phyloP scores from a whole-genome alignment of 2,113 vertebrate genomes.

The Anoura caudifer region DNA sequence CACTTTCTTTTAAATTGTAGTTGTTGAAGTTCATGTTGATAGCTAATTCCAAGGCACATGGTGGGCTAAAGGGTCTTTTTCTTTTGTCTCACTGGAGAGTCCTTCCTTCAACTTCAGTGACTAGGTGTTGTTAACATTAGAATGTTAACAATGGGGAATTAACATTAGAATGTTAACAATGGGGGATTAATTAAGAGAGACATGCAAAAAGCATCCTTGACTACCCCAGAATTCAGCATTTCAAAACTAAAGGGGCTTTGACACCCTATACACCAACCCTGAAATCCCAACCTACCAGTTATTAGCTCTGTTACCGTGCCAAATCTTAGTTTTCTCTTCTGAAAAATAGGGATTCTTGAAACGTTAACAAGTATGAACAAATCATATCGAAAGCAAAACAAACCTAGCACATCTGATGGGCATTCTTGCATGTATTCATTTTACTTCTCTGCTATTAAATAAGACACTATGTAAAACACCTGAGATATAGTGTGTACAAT shows the following conservation, averaged over 20 bases:
- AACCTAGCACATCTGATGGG: neutral
- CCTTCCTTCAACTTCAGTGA: neutral
- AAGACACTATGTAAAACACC: neutral
- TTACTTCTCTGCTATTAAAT: neutral
- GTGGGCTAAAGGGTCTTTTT: neutral
- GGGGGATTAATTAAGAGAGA: neutral
- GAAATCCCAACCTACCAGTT: neutral
- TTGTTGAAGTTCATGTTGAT: neutral
- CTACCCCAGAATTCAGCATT: neutral
- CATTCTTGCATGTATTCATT: neutral
- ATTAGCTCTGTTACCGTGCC: neutral
- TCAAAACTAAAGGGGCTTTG: neutral
- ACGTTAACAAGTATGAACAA: neutral
- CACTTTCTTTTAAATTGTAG: neutral
- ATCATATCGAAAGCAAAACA: neutral
- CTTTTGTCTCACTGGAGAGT: neutral
- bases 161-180: neutral
- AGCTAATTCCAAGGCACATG: fast-evolving
- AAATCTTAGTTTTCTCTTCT: neutral
- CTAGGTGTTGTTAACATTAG: neutral
- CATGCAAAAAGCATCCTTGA: neutral
- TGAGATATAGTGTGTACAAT: neutral
- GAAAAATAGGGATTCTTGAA: neutral
- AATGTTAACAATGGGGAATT: neutral
- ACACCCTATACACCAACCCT: neutral